Conservation (phyloP, 2,888 invertebrate genomes). For the Harmothoe impar region DNA sequence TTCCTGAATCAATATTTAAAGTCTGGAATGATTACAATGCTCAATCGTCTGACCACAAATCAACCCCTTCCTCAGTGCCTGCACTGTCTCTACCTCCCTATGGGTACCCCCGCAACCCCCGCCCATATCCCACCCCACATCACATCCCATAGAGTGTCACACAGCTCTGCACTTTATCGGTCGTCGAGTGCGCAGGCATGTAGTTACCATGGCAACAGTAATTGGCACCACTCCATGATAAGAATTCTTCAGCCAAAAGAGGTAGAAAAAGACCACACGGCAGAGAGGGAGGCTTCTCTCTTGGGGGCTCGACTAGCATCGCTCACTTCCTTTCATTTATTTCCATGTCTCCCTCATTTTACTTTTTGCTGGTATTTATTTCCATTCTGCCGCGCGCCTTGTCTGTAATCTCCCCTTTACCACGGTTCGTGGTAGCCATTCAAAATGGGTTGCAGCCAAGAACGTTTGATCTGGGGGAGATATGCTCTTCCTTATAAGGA, state of each 20-base stretch:
- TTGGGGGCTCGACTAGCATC: background rate
- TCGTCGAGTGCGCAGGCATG: constrained; percentile 53
- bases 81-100: background rate
- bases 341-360: background rate
- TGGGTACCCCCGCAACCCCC: background rate
- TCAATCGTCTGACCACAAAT: background rate
- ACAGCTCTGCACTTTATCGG: constrained; percentile 30
- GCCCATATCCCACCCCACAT: background rate
- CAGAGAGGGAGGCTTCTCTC: background rate
- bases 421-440: background rate
- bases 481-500: no score
- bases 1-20: no score
- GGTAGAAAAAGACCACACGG: background rate
- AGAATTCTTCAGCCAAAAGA: constrained; percentile 48
- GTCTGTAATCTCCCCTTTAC: constrained; percentile 17
- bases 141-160: constrained; percentile 4
- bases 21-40: background rate
- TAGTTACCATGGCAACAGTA: constrained; percentile 58
- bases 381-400: background rate
- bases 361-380: background rate
- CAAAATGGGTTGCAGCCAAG: no score
- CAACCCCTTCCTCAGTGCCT: background rate
- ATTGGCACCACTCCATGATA: constrained; percentile 60
- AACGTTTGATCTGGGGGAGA: no score
- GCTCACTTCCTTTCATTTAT: constrained; percentile 27